Evolutionary conservation across 2,797 vertebrate genomes (phyloP).

Genomic region (Calcarius lapponicus): DNA sequence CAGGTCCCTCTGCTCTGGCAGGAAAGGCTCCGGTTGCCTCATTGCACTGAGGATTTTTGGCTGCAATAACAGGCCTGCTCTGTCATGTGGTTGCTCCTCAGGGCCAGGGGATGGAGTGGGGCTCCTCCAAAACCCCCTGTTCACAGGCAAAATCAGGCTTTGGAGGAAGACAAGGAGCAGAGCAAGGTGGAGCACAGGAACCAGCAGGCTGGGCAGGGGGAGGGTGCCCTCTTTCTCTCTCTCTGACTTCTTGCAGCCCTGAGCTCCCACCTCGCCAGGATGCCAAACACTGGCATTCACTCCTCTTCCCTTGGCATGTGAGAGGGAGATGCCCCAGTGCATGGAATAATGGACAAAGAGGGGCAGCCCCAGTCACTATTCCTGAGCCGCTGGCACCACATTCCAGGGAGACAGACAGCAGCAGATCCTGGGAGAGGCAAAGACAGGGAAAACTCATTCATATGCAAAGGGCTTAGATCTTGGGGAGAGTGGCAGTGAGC

Average conservation of each 20-base stretch:
- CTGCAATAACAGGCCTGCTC: not conserved
- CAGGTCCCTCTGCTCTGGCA: accelerated
- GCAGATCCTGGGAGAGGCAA: not conserved
- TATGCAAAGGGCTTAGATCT: not conserved
- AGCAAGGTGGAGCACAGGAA: not conserved
- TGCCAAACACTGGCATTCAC: not conserved
- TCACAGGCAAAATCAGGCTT: not conserved
- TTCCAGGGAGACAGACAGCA: not conserved
- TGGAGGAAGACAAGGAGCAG: not conserved
- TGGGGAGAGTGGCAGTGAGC: not conserved
- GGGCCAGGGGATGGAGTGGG: not conserved
- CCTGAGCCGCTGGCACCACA: not conserved
- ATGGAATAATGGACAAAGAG: not conserved
- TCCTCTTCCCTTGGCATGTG: not conserved
- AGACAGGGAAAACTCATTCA: not conserved
- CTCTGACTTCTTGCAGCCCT: not conserved
- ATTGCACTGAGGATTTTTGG: not conserved
- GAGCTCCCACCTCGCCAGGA: not conserved
- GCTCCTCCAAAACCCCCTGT: not conserved
- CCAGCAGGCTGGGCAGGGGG: not conserved
- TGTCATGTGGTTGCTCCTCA: not conserved
- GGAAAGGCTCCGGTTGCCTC: accelerated
- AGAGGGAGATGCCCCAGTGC: not conserved
- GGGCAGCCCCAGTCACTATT: not conserved
- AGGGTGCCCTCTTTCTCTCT: not conserved